Evolutionary conservation across 2,113 vertebrate genomes (phyloP).

Genomic region (Chaetodon auriga): DNA sequence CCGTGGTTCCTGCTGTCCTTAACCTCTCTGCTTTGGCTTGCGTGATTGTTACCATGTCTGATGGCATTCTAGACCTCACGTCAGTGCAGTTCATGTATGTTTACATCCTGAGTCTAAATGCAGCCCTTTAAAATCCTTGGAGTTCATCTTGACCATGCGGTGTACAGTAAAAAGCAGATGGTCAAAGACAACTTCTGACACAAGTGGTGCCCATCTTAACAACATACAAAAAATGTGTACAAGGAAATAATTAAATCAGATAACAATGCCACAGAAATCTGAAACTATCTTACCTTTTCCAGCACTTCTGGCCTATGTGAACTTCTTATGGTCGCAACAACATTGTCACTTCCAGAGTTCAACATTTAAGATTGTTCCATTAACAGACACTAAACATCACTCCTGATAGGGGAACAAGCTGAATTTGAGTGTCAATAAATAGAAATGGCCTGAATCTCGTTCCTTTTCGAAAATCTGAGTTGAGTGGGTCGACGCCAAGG

Average conservation of each 20-base stretch:
- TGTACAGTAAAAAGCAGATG: constrained; percentile 1
- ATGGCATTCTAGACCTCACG: background rate
- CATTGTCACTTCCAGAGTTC: background rate
- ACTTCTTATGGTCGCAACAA: background rate
- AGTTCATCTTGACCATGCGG: background rate
- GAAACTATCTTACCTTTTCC: background rate
- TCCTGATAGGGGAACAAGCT: background rate
- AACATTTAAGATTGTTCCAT: background rate
- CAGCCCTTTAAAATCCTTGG: background rate
- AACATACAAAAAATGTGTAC: background rate
- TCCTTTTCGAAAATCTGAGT: no score
- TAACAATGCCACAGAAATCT: background rate
- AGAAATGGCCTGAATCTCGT: no score
- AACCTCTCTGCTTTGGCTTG: background rate
- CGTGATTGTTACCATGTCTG: background rate
- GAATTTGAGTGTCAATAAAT: background rate
- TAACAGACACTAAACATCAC: background rate
- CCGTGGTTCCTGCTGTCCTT: background rate
- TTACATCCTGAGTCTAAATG: constrained; percentile 1
- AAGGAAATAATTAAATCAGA: no score
- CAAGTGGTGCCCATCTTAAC: background rate
- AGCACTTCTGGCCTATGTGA: no score
- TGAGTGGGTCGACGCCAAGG: no score
- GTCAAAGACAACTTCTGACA: background rate
- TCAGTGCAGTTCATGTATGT: constrained; percentile 1